Evolutionary conservation across 2,888 invertebrate genomes (phyloP).

Genomic region (Venusia cambrica): DNA sequence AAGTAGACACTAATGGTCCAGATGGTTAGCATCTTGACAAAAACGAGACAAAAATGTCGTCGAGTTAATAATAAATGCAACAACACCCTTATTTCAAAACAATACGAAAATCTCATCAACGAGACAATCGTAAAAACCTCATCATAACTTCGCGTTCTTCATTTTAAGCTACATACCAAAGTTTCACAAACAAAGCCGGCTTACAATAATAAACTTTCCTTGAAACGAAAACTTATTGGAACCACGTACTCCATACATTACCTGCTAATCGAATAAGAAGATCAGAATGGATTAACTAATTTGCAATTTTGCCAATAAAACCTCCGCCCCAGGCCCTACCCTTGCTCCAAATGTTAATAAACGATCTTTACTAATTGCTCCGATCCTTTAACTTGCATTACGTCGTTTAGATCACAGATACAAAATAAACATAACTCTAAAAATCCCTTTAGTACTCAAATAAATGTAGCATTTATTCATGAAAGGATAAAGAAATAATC

Average conservation of each 20-base stretch:
- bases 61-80: not conserved
- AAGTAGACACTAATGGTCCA: too few relatives aligned
- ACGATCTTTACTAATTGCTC: constrained; percentile 61
- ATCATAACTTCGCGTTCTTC: constrained; percentile 50
- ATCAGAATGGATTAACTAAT: constrained; percentile 61
- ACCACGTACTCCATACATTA: constrained; percentile 56
- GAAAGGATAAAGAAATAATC: constrained; percentile 33
- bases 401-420: constrained; percentile 71
- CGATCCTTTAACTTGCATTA: constrained; percentile 34
- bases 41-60: too few relatives aligned
- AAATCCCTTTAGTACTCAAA: constrained; percentile 35
- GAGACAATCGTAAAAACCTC: constrained; percentile 39
- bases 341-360: constrained; percentile 48
- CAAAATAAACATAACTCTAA: constrained; percentile 46
- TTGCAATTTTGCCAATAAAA: constrained; percentile 69
- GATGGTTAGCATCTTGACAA: too few relatives aligned
- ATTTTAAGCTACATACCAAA: constrained; percentile 40
- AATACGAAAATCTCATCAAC: constrained; percentile 14
- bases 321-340: constrained; percentile 56
- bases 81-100: constrained; percentile 5
- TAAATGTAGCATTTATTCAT: constrained; percentile 30
- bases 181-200: constrained; percentile 45
- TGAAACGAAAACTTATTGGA: constrained; percentile 49
- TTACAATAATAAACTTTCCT: constrained; percentile 44
- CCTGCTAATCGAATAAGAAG: constrained; percentile 53